phyloP scores from a whole-genome alignment of 2,888 invertebrate genomes.

The Zygogramma bicolorata region DNA sequence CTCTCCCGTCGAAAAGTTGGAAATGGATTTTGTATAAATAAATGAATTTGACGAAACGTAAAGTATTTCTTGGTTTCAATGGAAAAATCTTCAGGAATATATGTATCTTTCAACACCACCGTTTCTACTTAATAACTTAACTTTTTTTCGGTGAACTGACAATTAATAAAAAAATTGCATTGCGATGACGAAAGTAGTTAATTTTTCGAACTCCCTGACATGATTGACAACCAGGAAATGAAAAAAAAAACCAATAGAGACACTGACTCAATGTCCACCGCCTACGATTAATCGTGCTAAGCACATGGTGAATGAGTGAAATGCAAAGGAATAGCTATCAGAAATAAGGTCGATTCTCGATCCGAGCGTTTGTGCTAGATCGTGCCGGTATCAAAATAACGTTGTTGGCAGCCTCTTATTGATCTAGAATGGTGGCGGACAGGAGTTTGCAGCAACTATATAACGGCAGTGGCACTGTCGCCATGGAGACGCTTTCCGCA shows the following conservation, averaged over 20 bases:
- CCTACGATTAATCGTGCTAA: neutral
- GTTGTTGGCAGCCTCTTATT: constrained; percentile 46
- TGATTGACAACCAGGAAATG: too few relatives aligned
- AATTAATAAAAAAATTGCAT: too few relatives aligned
- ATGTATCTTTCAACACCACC: too few relatives aligned
- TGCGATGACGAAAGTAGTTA: too few relatives aligned
- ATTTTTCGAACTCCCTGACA: too few relatives aligned
- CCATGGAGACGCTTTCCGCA: constrained; percentile 65
- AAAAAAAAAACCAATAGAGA: neutral
- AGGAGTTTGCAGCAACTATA: constrained; percentile 54
- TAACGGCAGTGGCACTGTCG: constrained; percentile 58
- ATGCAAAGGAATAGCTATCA: constrained; percentile 12
- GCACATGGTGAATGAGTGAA: neutral
- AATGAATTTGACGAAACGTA: too few relatives aligned
- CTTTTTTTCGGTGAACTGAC: too few relatives aligned
- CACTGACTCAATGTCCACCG: neutral
- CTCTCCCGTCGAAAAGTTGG: too few relatives aligned
- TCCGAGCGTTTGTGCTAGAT: constrained; percentile 32
- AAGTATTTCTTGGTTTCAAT: too few relatives aligned
- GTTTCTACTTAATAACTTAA: too few relatives aligned
- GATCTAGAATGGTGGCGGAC: constrained; percentile 47
- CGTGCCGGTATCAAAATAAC: constrained; percentile 24
- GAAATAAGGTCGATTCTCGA: constrained; percentile 14
- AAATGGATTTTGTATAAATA: too few relatives aligned
- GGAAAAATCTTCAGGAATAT: too few relatives aligned